A percentile compares a stretch with the other conserved stretches of the same genome.
phyloP scores from a whole-genome alignment of 2,797 vertebrate genomes.

The Aulostomus chinensis region DNA sequence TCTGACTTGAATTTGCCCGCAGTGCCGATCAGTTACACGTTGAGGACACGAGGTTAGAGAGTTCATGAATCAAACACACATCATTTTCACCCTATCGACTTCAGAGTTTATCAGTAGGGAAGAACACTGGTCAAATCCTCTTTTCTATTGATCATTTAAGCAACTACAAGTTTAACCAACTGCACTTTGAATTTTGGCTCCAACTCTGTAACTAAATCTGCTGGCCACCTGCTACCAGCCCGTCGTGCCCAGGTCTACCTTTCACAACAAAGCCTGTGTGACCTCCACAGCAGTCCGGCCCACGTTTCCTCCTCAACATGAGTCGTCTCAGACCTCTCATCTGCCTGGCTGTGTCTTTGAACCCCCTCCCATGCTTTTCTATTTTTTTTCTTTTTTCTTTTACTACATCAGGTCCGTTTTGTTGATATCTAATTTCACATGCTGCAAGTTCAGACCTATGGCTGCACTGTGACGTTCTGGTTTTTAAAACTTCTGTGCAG shows the following conservation, averaged over 20 bases:
- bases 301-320: slow-evolving; percentile 38
- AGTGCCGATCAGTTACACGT: no score
- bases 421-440: slow-evolving; percentile 60
- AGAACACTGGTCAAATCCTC: background rate
- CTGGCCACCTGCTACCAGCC: slow-evolving; percentile 59
- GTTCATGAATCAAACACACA: no score
- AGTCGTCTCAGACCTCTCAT: slow-evolving; percentile 45
- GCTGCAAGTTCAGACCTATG: slow-evolving; percentile 36
- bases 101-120: background rate
- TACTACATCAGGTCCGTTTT: slow-evolving; percentile 35
- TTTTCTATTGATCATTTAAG: slow-evolving; percentile 5
- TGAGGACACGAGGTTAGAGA: no score
- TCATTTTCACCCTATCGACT: background rate
- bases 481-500: slow-evolving; percentile 60
- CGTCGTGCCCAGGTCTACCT: slow-evolving; percentile 27
- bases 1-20: no score
- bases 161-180: slow-evolving; percentile 17
- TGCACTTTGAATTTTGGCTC: slow-evolving; percentile 33
- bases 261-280: slow-evolving; percentile 50
- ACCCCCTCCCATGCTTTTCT: slow-evolving; percentile 21
- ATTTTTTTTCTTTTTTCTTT: background rate
- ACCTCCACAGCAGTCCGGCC: slow-evolving; percentile 48
- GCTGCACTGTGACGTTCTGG: slow-evolving; percentile 61
- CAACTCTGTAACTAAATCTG: slow-evolving; percentile 65
- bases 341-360: slow-evolving; percentile 55